Percentiles rank a stretch among this genome's conserved stretches.
Conservation (phyloP, 2,888 invertebrate genomes). For the Lithophane leautieri region DNA sequence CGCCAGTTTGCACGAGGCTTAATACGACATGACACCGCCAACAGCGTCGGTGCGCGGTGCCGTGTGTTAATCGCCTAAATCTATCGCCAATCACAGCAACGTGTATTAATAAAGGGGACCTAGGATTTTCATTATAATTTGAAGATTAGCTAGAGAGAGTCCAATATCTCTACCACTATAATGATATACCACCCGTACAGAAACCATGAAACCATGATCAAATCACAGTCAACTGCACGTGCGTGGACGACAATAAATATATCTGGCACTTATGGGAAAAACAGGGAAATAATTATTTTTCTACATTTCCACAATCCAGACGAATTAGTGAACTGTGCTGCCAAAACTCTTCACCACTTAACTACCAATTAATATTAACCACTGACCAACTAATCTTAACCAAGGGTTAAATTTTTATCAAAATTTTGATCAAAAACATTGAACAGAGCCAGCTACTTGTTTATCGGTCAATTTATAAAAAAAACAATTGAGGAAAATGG, state of each 20-base stretch:
- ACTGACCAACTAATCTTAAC: conserved; percentile 1
- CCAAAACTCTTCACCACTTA: not conserved
- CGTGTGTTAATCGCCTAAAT: no score
- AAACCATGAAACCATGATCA: not conserved
- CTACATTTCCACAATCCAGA: not conserved
- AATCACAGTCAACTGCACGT: not conserved
- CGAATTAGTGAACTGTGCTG: not conserved
- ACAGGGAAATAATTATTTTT: not conserved
- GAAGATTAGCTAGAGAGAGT: not conserved
- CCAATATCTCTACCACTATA: not conserved
- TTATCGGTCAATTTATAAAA: conserved; percentile 53
- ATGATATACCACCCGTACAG: not conserved
- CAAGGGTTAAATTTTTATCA: conserved; percentile 14
- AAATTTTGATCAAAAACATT: conserved; percentile 42
- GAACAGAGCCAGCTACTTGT: conserved; percentile 45
- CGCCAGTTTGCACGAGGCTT: no score
- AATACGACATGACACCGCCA: no score
- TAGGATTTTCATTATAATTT: not conserved
- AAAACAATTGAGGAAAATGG: conserved; percentile 52
- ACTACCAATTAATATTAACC: not conserved
- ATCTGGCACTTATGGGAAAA: not conserved
- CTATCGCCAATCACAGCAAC: no score
- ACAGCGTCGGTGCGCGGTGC: no score
- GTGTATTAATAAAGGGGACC: not conserved
- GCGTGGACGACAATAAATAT: not conserved